phyloP scores from a whole-genome alignment of 2,888 invertebrate genomes.

The Platycnemis pennipes region DNA sequence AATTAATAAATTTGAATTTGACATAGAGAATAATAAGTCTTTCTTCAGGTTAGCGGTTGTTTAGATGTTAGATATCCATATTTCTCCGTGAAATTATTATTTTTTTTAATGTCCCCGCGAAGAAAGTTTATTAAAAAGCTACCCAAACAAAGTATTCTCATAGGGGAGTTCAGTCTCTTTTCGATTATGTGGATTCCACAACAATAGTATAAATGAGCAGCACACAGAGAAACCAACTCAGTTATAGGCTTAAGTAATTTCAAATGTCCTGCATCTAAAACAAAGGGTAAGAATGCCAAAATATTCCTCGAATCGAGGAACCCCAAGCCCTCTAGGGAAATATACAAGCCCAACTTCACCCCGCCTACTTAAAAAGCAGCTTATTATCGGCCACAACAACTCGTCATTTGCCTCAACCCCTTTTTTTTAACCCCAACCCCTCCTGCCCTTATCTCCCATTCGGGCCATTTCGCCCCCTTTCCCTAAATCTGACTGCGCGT shows the following conservation, averaged over 20 bases:
- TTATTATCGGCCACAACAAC: slow-evolving; percentile 37
- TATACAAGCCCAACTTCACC: neutral
- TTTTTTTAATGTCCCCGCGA: no score
- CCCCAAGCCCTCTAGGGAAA: neutral
- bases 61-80: no score
- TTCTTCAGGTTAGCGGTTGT: no score
- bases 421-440: neutral
- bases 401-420: slow-evolving; percentile 25
- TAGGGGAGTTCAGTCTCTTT: no score
- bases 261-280: neutral
- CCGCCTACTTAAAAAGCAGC: slow-evolving; percentile 28
- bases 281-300: neutral
- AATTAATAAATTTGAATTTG: no score
- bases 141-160: no score
- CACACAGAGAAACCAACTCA: neutral
- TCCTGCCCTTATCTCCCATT: neutral
- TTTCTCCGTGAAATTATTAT: no score
- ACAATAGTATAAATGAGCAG: neutral
- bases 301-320: neutral
- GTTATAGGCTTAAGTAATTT: neutral
- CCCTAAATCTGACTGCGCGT: neutral
- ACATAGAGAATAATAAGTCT: no score
- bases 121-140: no score
- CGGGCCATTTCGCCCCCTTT: neutral
- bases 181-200: no score